phyloP scores from a whole-genome alignment of 2,113 vertebrate genomes.

The Serinus canaria region DNA sequence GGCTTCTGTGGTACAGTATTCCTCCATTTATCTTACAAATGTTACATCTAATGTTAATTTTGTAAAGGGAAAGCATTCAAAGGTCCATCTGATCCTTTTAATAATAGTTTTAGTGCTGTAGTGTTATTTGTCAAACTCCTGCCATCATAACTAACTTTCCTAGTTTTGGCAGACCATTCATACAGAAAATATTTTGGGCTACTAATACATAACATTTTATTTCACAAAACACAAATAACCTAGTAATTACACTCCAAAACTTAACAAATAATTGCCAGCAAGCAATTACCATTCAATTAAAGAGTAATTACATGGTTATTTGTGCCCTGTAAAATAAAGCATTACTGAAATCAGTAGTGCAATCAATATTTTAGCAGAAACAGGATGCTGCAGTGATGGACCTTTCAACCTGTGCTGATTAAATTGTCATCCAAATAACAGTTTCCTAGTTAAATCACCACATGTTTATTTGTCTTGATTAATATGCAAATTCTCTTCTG shows the following conservation, averaged over 20 bases:
- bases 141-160: slow-evolving; percentile 8
- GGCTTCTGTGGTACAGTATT: slow-evolving; percentile 46
- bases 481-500: slow-evolving; percentile 72
- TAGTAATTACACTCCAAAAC: slow-evolving; percentile 72
- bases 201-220: slow-evolving; percentile 61
- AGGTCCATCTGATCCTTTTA: slow-evolving; percentile 32
- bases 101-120: background rate
- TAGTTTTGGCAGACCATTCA: slow-evolving; percentile 4
- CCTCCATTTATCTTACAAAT: slow-evolving; percentile 53
- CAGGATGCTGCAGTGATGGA: slow-evolving; percentile 67
- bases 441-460: slow-evolving; percentile 68
- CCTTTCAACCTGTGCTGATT: slow-evolving; percentile 76
- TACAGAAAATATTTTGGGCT: slow-evolving; percentile 3
- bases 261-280: slow-evolving; percentile 75
- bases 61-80: slow-evolving; percentile 41
- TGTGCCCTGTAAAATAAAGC: slow-evolving; percentile 74
- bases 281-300: slow-evolving; percentile 81
- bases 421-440: slow-evolving; percentile 71
- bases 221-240: slow-evolving; percentile 68
- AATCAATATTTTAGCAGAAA: slow-evolving; percentile 78
- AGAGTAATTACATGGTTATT: slow-evolving; percentile 78
- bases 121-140: slow-evolving; percentile 18
- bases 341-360: slow-evolving; percentile 71
- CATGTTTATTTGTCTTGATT: slow-evolving; percentile 77
- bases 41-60: slow-evolving; percentile 51